These are phyloP conservation scores for Lasioglossum malachurum DNA, from an alignment of 2,888 invertebrate species.

Conservation along the genomic window DNA sequence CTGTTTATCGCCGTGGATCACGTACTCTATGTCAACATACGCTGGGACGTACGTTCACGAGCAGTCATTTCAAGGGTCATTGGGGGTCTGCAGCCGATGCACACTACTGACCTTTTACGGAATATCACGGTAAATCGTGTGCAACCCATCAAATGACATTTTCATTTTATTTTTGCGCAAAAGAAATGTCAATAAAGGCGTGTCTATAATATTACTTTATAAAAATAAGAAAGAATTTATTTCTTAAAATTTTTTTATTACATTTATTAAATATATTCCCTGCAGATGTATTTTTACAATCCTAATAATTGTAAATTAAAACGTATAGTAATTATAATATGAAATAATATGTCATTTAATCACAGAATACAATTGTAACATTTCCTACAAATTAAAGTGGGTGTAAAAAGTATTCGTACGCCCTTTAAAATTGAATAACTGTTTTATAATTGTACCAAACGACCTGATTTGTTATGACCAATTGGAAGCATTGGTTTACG, in stretches of 20 bases:
- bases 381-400: neutral
- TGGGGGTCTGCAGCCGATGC: constrained; percentile 26
- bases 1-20: constrained; percentile 29
- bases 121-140: constrained; percentile 23
- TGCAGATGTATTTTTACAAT: neutral
- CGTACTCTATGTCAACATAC: constrained; percentile 19
- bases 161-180: constrained; percentile 2
- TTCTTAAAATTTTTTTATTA: neutral
- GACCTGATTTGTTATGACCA: too few species aligned
- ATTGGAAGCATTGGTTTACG: too few species aligned
- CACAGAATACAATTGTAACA: neutral
- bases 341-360: neutral
- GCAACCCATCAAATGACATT: constrained; percentile 15
- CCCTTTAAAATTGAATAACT: too few species aligned
- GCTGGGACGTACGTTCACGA: neutral
- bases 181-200: neutral
- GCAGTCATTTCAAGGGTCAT: constrained; percentile 43
- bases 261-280: neutral
- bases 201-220: neutral
- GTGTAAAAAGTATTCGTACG: too few species aligned
- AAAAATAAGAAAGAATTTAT: neutral
- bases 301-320: too few species aligned
- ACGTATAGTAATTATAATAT: neutral
- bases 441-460: too few species aligned
- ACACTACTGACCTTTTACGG: constrained; percentile 31